These are phyloP conservation scores for Collichthys lucidus DNA, from an alignment of 2,113 vertebrate genomes.

Conservation along the genomic window DNA sequence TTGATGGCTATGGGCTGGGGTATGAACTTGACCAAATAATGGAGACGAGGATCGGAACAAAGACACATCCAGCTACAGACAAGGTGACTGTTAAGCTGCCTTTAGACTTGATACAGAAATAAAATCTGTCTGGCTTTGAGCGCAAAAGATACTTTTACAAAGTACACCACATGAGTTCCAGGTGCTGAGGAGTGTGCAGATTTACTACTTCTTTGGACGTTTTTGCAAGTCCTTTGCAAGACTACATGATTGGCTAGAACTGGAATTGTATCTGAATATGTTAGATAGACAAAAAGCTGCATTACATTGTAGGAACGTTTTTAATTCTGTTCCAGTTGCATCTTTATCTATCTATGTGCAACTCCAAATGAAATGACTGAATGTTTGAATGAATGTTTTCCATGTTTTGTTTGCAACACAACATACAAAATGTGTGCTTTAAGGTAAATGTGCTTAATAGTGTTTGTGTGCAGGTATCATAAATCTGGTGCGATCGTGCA, in stretches of 20 bases:
- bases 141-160: background rate
- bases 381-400: background rate
- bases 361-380: background rate
- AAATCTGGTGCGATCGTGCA: no score
- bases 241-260: background rate
- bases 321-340: background rate
- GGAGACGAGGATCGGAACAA: background rate
- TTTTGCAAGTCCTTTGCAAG: background rate
- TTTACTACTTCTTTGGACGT: background rate
- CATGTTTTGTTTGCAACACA: background rate
- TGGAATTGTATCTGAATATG: no score
- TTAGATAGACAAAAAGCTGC: no score
- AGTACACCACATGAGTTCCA: background rate
- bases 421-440: background rate
- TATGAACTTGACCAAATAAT: slow-evolving; percentile 6
- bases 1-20: background rate
- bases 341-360: background rate
- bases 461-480: background rate
- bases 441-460: background rate
- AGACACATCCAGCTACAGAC: background rate
- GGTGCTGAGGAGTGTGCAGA: background rate
- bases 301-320: background rate
- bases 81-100: background rate
- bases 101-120: background rate
- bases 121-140: background rate